These are phyloP conservation scores for Anoplius nigerrimus DNA, from an alignment of 2,888 invertebrate genomes.

Conservation along the genomic window DNA sequence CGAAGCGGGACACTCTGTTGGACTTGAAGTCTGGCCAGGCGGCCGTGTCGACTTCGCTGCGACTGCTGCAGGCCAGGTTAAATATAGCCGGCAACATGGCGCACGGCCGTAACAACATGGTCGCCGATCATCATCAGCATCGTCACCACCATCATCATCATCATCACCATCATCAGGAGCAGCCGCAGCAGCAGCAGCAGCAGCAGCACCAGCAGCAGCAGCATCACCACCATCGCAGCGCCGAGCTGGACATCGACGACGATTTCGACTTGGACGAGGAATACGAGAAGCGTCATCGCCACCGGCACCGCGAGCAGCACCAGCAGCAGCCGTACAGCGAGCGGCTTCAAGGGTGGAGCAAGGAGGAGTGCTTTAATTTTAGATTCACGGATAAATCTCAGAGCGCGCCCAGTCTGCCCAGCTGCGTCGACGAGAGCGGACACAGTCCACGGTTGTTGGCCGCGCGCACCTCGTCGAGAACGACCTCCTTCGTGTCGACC, in stretches of 20 bases:
- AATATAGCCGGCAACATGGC: constrained; percentile 68
- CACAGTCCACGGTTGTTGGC: constrained; percentile 37
- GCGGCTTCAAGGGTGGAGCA: constrained; percentile 54
- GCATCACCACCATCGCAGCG: constrained; percentile 41
- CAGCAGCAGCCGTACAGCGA: constrained; percentile 48
- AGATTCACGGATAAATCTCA: constrained; percentile 74
- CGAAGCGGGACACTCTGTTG: constrained; percentile 63
- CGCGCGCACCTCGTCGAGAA: constrained; percentile 40
- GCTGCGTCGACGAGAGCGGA: constrained; percentile 63
- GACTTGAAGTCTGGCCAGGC: constrained; percentile 64
- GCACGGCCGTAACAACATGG: constrained; percentile 49
- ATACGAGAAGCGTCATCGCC: constrained; percentile 45
- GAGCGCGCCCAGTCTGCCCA: constrained; percentile 73
- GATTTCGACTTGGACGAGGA: too few species aligned
- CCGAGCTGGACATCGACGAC: constrained; percentile 36
- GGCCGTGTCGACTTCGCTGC: constrained; percentile 57
- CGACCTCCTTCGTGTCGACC: constrained; percentile 52
- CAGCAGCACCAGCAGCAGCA: constrained; percentile 35
- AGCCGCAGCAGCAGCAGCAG: too few species aligned
- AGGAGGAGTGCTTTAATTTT: constrained; percentile 71
- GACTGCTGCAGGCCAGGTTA: constrained; percentile 65
- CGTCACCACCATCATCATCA: constrained; percentile 48
- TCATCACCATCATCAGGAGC: constrained; percentile 41
- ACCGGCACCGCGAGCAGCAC: constrained; percentile 34
- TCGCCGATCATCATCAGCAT: constrained; percentile 51